Evolutionary conservation across 2,797 vertebrate species (phyloP).

Genomic region (Enteromius unitaeniatus): DNA sequence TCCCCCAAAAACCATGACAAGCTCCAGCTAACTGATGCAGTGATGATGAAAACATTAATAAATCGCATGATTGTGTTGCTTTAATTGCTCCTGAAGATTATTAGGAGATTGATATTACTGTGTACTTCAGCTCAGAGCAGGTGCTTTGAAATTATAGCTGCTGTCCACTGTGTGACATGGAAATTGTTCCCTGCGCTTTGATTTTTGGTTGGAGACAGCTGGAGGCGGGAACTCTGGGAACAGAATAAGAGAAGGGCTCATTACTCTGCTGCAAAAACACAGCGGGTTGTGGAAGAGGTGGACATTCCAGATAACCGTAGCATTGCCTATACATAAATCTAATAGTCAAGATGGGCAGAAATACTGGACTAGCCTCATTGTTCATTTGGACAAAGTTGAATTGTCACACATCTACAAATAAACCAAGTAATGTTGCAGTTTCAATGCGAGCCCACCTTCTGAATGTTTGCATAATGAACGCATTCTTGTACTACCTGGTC

Average conservation of each 20-base stretch:
- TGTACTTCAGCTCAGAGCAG: conserved; percentile 46
- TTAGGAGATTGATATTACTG: conserved; percentile 47
- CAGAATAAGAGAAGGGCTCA: conserved; percentile 18
- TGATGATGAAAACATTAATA: neutral
- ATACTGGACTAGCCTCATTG: no score
- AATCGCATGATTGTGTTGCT: neutral
- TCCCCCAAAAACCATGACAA: neutral
- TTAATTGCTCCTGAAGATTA: neutral
- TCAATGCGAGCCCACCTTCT: no score
- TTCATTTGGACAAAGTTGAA: no score
- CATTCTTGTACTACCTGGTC: no score
- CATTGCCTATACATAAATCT: no score
- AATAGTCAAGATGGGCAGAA: no score
- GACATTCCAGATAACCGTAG: no score
- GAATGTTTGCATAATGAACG: no score
- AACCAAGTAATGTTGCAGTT: no score
- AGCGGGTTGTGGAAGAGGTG: neutral
- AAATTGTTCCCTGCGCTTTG: conserved; percentile 9
- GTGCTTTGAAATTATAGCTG: conserved; percentile 45
- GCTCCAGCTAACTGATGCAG: neutral
- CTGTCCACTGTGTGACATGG: conserved; percentile 37
- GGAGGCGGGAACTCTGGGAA: neutral
- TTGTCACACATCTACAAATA: no score
- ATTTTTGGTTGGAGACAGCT: neutral
- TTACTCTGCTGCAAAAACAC: conserved; percentile 4